Conservation (phyloP, 2,888 invertebrate genomes). For the Hirtodrosophila histrioides region DNA sequence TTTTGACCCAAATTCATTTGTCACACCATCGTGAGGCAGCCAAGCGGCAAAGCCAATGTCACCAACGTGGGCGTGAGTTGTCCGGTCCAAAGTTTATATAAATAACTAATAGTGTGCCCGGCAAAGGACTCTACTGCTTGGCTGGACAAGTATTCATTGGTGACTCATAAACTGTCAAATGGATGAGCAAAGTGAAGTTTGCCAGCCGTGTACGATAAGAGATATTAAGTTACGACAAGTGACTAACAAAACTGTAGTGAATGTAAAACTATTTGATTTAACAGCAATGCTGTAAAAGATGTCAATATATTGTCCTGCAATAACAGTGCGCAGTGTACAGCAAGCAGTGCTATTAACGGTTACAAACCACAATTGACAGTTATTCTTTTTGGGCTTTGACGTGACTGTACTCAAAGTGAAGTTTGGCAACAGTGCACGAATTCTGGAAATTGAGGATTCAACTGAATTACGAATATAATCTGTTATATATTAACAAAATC, state of each 20-base stretch:
- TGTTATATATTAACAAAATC: too few relatives aligned
- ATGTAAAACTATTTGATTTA: not conserved
- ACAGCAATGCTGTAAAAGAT: not conserved
- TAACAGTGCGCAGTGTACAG: too few relatives aligned
- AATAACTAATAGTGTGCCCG: conserved; percentile 65
- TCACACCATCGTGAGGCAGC: conserved; percentile 53
- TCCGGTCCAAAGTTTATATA: conserved; percentile 53
- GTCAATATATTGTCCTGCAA: too few relatives aligned
- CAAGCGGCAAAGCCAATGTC: conserved; percentile 55
- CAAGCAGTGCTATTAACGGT: too few relatives aligned
- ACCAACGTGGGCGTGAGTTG: conserved; percentile 9
- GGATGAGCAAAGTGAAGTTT: conserved; percentile 26
- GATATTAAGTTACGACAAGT: not conserved
- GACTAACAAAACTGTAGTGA: conserved; percentile 6
- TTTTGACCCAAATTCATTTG: conserved; percentile 78
- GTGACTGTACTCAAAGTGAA: not conserved
- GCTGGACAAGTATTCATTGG: conserved; percentile 20
- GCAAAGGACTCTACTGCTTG: conserved; percentile 22
- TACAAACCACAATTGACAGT: too few relatives aligned
- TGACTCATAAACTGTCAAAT: conserved; percentile 43
- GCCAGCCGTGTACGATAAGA: conserved; percentile 11
- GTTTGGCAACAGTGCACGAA: conserved; percentile 6
- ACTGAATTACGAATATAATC: too few relatives aligned
- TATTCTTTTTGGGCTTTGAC: too few relatives aligned
- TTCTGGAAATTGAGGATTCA: too few relatives aligned